phyloP scores from a whole-genome alignment of 2,888 invertebrate species.

The Charanyca ferruginea region DNA sequence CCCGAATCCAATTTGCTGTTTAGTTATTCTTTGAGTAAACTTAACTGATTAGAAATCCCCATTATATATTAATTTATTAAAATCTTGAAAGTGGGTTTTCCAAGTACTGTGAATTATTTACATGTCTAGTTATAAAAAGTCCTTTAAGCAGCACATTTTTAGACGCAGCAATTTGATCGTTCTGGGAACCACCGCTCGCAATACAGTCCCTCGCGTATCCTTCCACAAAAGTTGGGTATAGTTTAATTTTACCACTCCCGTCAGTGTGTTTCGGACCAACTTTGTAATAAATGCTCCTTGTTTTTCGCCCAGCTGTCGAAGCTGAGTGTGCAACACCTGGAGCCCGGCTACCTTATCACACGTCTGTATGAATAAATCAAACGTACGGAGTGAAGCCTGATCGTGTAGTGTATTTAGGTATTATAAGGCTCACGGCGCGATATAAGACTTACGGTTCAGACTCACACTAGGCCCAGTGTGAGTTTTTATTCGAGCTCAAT shows the following conservation, averaged over 20 bases:
- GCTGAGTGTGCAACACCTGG: conserved; percentile 73
- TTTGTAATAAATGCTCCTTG: conserved; percentile 74
- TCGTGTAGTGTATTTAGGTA: conserved; percentile 17
- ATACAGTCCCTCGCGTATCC: conserved; percentile 56
- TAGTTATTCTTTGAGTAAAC: background rate
- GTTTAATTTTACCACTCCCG: conserved; percentile 74
- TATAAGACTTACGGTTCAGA: no score
- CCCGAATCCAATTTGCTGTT: background rate
- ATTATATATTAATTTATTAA: conserved; percentile 27
- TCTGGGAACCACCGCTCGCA: conserved; percentile 28
- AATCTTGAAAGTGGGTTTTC: conserved; percentile 13
- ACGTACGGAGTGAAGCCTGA: conserved; percentile 47
- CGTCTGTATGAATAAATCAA: conserved; percentile 76
- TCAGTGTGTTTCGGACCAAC: conserved; percentile 68
- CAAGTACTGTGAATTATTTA: conserved; percentile 32
- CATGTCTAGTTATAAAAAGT: conserved; percentile 30
- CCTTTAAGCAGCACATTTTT: conserved; percentile 34
- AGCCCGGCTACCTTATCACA: conserved; percentile 67
- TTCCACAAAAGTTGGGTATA: conserved; percentile 66
- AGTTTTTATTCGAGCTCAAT: no score
- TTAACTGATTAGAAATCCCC: background rate
- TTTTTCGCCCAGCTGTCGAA: conserved; percentile 72
- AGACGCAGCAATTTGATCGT: conserved; percentile 48
- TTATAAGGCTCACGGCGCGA: no score
- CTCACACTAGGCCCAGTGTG: no score